phyloP scores from a whole-genome alignment of 1,140 invertebrate species.

The Pseudomyrmex gracilis region DNA sequence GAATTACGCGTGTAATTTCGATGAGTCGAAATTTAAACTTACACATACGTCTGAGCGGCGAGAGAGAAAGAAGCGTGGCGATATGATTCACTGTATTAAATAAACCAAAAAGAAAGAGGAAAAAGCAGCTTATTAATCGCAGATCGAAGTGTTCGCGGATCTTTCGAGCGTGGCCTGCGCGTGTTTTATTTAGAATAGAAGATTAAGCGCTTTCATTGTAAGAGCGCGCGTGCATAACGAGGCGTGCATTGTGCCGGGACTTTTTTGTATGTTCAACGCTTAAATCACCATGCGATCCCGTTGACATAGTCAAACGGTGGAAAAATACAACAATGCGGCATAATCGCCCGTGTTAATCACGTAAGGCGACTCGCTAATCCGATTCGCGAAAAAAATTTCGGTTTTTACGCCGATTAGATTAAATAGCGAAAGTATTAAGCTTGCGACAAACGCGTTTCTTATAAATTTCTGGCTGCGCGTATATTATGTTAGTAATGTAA shows the following conservation, averaged over 20 bases:
- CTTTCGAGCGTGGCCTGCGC: constrained; percentile 19
- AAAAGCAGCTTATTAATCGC: constrained; percentile 26
- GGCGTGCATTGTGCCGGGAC: constrained; percentile 45
- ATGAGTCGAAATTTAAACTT: constrained; percentile 52
- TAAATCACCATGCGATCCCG: constrained; percentile 60
- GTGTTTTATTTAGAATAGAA: constrained; percentile 40
- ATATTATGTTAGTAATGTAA: not conserved
- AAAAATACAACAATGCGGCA: constrained; percentile 48
- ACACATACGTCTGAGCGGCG: not conserved
- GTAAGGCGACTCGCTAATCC: constrained; percentile 28
- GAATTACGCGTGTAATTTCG: constrained; percentile 46
- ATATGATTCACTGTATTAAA: not conserved
- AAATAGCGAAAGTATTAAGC: not conserved
- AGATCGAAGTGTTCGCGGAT: constrained; percentile 23
- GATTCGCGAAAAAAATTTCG: not conserved
- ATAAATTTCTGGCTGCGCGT: not conserved
- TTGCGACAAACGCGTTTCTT: not conserved
- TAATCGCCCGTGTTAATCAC: constrained; percentile 50
- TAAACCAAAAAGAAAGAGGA: not conserved
- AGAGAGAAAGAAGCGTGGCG: constrained; percentile 16
- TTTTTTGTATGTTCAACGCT: constrained; percentile 61
- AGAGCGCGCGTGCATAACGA: constrained; percentile 68
- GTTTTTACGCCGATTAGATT: constrained; percentile 23
- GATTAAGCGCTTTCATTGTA: constrained; percentile 55
- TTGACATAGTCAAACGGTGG: constrained; percentile 27